Conservation (phyloP, 2,113 vertebrate genomes). For the Hippocampus guttulatus region DNA sequence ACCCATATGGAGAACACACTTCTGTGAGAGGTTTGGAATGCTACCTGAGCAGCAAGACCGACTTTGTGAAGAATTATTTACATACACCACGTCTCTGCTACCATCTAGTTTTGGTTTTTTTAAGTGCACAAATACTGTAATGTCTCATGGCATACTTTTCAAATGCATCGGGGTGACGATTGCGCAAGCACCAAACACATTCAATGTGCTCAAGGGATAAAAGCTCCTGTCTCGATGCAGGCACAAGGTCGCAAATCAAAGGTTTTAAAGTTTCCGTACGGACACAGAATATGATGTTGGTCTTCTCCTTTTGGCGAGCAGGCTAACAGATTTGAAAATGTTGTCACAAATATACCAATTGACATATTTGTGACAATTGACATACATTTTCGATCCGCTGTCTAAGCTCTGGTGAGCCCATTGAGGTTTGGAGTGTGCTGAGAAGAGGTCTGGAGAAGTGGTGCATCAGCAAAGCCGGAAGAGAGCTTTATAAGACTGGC, state of each 20-base stretch:
- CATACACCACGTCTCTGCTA: conserved; percentile 26
- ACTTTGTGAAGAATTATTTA: conserved; percentile 58
- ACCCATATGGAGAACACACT: conserved; percentile 29
- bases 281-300: conserved; percentile 3
- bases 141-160: conserved; percentile 24
- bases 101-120: conserved; percentile 7
- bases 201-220: conserved; percentile 36
- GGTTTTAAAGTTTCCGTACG: no score
- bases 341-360: not conserved
- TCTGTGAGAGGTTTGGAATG: conserved; percentile 26
- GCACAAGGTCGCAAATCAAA: conserved; percentile 24
- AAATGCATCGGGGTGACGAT: conserved; percentile 38
- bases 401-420: conserved; percentile 6
- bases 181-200: conserved; percentile 55
- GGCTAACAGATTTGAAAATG: not conserved
- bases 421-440: not conserved
- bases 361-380: no score
- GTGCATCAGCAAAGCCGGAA: not conserved
- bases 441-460: not conserved
- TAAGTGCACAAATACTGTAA: conserved; percentile 22
- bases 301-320: not conserved
- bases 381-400: not conserved
- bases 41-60: conserved; percentile 26
- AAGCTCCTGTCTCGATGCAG: conserved; percentile 16
- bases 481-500: not conserved